Evolutionary conservation across 2,797 vertebrate species (phyloP), one percentile per base, ranked within the genome.

Genomic region (Adrianichthys oophorus): DNA sequence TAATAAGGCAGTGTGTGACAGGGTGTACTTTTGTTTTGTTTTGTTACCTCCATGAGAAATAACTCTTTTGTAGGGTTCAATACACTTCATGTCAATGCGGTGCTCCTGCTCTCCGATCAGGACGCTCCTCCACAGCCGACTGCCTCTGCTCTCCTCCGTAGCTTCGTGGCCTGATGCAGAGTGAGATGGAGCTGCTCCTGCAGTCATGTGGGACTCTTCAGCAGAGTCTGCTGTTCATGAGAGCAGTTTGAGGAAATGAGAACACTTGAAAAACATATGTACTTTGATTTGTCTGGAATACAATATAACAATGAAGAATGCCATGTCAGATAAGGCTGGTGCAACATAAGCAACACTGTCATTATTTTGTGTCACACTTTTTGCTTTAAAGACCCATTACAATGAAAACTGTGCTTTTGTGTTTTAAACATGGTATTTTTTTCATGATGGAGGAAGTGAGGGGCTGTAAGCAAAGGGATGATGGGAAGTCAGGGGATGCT

Each of bases 91-190:
- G 78, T 98, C 95, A 74, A 99, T 98, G 65, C 96, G 93, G 70
- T 99, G 98, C 62, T 99, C 98, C 69, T 98, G 97, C 14, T 99
- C 96, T 62, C 97, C 97, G 10, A 99, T 96, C 73, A 98, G 90
- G 57, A 99, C 95, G 0, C 94, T 96, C 85, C 96, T 94, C 96
- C 96, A 99, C 57, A 97, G 85, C 26, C 87, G 90, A 63, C 92
- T 91, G 49, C 96, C 95, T 15, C 93, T 91, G 46, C 92, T 79
- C 61, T 95, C 94, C 60, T 95, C 94, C 47, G 93, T 92, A 2
- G 90, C 91, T 0, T 83, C 90, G 40, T 91, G 95, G 70, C 92
- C 93, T 14, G 93, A 89, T 50, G 90, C 89, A 32, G 88, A 86
- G 23, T 92, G 92, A 44, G 83, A 79, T 1, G 90, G 86, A 52